phyloP scores from a whole-genome alignment of 1,140 invertebrate species.

The Drosophila bocki region DNA sequence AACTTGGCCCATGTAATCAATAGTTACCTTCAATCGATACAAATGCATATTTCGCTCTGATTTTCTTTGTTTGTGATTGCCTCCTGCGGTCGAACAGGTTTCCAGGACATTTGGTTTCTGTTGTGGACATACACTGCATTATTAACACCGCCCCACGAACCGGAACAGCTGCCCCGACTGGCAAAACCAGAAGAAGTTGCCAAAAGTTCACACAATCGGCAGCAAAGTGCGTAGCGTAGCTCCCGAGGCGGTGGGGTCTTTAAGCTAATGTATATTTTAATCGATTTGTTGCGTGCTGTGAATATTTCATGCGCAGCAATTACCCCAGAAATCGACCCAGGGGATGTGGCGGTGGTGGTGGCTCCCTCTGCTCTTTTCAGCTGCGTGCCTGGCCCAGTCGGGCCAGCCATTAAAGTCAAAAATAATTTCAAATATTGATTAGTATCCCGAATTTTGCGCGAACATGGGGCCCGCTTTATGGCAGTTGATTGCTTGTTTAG shows the following conservation, averaged over 20 bases:
- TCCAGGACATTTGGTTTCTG: conserved; percentile 8
- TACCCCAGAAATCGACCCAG: conserved; percentile 41
- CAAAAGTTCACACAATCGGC: conserved; percentile 35
- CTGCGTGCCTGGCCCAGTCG: conserved; percentile 50
- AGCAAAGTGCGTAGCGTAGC: conserved; percentile 10
- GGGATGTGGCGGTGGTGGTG: conserved; percentile 16
- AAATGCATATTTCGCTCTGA: background rate
- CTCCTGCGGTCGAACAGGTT: conserved; percentile 3
- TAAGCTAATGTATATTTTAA: conserved; percentile 69
- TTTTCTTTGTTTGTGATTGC: background rate
- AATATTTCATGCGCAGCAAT: conserved; percentile 63
- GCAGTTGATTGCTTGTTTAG: conserved; percentile 49
- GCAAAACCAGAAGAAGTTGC: conserved; percentile 28
- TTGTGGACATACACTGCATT: conserved; percentile 11
- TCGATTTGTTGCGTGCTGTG: conserved; percentile 78
- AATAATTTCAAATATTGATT: conserved; percentile 75
- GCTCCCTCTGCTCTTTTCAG: conserved; percentile 15
- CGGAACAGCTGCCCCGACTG: conserved; percentile 39
- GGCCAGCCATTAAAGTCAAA: conserved; percentile 65
- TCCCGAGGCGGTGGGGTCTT: conserved; percentile 27
- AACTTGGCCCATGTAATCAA: conserved; percentile 34
- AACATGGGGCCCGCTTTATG: conserved; percentile 32
- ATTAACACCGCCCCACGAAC: conserved; percentile 1
- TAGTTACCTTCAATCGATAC: conserved; percentile 36
- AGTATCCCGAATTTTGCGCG: conserved; percentile 39